Conservation (phyloP, 2,113 vertebrate genomes). For the Oncorhynchus gorbuscha region DNA sequence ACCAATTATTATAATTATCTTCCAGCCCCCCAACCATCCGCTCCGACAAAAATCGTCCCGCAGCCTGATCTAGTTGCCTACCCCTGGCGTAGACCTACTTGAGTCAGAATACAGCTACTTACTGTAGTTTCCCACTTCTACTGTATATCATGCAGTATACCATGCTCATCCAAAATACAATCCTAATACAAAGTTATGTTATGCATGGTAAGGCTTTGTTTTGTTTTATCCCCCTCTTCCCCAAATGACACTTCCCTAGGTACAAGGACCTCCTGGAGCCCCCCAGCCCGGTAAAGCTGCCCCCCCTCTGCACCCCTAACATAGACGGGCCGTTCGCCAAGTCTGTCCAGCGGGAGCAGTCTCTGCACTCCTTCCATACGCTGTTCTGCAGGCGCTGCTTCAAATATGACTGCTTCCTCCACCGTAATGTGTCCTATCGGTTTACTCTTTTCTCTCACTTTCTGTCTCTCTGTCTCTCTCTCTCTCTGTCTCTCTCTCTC, state of each 20-base stretch:
- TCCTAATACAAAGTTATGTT: no score
- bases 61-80: no score
- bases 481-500: neutral
- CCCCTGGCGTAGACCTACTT: no score
- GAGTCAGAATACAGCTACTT: no score
- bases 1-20: no score
- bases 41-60: no score
- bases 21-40: no score
- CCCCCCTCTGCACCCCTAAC: constrained; percentile 95
- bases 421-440: constrained; percentile 77
- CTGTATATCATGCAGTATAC: neutral
- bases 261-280: constrained; percentile 93
- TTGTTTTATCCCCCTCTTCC: neutral
- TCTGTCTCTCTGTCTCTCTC: neutral
- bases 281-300: constrained; percentile 83
- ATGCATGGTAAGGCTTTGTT: no score
- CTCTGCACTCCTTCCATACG: constrained; percentile 96
- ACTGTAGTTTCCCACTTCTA: neutral
- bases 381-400: constrained; percentile 98
- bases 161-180: no score
- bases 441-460: neutral
- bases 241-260: constrained; percentile 62
- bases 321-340: constrained; percentile 93
- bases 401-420: constrained; percentile 98
- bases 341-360: constrained; percentile 95